Percentiles rank a stretch among this genome's conserved stretches.
Conservation (phyloP, 2,797 vertebrate species). For the Hyperoplus immaculatus region DNA sequence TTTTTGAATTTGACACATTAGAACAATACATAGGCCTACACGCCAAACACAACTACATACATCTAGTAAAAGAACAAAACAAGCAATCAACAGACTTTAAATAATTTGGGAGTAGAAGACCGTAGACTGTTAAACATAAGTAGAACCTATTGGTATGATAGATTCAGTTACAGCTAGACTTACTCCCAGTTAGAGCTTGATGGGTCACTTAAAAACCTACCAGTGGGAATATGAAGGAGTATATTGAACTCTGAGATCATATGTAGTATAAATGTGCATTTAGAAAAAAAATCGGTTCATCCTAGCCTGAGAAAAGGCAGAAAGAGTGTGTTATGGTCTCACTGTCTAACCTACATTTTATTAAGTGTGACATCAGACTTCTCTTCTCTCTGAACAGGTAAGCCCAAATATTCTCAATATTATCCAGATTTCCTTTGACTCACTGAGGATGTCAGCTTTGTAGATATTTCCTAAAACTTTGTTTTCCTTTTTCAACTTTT, state of each 20-base stretch:
- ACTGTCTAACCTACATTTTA: no score
- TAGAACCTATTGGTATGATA: background rate
- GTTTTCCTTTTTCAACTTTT: background rate
- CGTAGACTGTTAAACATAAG: background rate
- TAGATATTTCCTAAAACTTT: background rate
- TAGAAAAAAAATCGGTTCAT: no score
- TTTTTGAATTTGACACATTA: background rate
- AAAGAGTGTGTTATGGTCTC: no score
- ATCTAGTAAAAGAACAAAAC: no score
- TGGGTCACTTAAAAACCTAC: background rate
- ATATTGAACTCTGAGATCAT: no score
- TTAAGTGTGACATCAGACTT: no score
- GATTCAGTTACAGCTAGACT: background rate
- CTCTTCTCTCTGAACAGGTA: background rate
- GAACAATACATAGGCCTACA: background rate
- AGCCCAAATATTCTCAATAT: background rate
- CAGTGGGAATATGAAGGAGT: no score
- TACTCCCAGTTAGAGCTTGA: background rate
- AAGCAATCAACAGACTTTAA: no score
- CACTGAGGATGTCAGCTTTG: background rate
- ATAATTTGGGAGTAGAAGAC: no score
- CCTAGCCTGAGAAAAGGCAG: no score
- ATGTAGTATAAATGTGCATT: no score
- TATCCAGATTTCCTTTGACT: background rate
- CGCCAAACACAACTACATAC: no score